Evolutionary conservation across 2,888 invertebrate genomes (phyloP), one percentile per base, ranked within the genome.

Genomic region (Eilema sororculum): DNA sequence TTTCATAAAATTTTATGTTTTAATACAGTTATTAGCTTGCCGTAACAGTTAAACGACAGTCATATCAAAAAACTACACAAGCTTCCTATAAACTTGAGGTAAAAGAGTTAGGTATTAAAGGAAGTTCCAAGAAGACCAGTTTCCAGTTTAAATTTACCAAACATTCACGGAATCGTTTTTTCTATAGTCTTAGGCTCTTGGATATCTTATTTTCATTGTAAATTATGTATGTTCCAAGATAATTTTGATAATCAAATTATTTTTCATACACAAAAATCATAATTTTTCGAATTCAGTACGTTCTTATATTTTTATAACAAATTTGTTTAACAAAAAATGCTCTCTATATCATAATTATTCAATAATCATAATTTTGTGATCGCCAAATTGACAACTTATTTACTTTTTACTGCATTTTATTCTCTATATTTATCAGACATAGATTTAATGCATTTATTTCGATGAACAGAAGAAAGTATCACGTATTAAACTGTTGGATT

Each of bases 401-500:
- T 46, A 46, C 25, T 25, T 4, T 65, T 65, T 56, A 33, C 24
- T 65, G 22, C 56, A 57, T 65, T 64, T 28, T 22, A 30, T 30
- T 13, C 8, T 33, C 24, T 65, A 16, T 9, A 0, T 33, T 33
- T 4, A 16, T 57, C n/a, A 33, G 16, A 2, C 3, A 56, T 20
- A n/a, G 41, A 59, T 25, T 28, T 66, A 66, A 58, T 66, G 58
- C 57, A 66, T 59, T 59, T 59, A 59, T 59, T 58, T 66, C 16
- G 13, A 9, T 22, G 3, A 52, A 5, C 25, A 63, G 24, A 37
- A 71, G 33, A 63, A 46, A 30, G 28, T 69, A 57, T 71, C 30
- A 10, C 3, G 13, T 77, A 78, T 79, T 85, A 84, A 85, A 84
- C 13, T 77, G 61, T 78, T 78, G 79, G 78, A 78, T 80, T 86